Base-by-base conservation (phyloP, 1,140 invertebrate genomes). In the Littorina saxatilis region DNA sequence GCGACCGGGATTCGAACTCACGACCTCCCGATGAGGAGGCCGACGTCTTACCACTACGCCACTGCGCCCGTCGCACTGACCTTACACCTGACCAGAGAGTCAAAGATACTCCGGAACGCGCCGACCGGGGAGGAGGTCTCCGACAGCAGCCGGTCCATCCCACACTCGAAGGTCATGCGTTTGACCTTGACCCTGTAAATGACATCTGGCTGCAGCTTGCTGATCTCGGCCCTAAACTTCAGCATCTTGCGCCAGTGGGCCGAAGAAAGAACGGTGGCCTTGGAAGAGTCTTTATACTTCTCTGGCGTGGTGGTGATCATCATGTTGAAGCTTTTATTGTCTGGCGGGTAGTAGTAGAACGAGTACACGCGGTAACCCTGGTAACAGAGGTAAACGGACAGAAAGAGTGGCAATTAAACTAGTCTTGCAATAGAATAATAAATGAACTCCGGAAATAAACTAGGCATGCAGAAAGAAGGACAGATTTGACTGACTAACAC, bases 41-140 rank as follows among this genome's bases (percentile, higher is more conserved):
- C n/a, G n/a, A n/a, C n/a, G n/a, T n/a, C n/a, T n/a, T n/a, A n/a
- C n/a, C n/a, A n/a, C n/a, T n/a, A n/a, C n/a, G n/a, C n/a, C n/a
- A n/a, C n/a, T n/a, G n/a, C n/a, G n/a, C n/a, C n/a, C n/a, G n/a
- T n/a, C n/a, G n/a, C n/a, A 68, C 66, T 73, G 23, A 82, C 80
- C 80, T 82, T 76, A 37, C 80, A 82, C 13, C 52, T 32, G 74
- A 82, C 37, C 43, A 76, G 70, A 11, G 73, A 29, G 35, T 82
- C 80, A 47, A 82, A 82, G 5, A 82, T 1, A 15, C 55, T 66
- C 37, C 74, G 61, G 55, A 37, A 55, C 39, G 52, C 35, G 32
- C 58, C 58, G 58, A 82, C 80, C 0, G 80, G 68, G 2, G 80
- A 66, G 7, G 43, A 55, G 1, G 47, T 55, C 47, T 82, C 74